Evolutionary conservation across 2,797 vertebrate genomes (phyloP), one percentile per base, ranked within the genome.

Genomic region (Crenuchus spilurus): DNA sequence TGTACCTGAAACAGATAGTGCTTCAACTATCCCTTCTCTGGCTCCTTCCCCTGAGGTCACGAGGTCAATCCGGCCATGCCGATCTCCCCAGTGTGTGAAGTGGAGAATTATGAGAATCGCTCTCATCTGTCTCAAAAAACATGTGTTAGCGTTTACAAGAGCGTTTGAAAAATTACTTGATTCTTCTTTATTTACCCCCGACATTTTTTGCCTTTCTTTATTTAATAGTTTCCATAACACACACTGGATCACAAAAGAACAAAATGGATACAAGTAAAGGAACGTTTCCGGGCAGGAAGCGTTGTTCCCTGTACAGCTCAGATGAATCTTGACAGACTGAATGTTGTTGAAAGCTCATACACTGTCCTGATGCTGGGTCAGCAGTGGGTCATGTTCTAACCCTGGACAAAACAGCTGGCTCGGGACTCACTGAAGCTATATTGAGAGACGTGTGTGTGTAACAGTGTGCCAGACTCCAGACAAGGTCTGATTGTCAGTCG

Each of bases 111-210:
- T 79, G 70, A 70, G 66, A 83, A 87, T 79, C 70, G 24, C 74
- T 90, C 71, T 88, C 84, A 88, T 89, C 80, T 84, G 80, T 82
- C 79, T 87, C 83, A 82, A 81, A 79, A 86, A 81, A 87, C 91
- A 93, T 84, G 61, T 92, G 91, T 85, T 55, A 88, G 77, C 80
- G 73, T 86, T 93, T 90, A 90, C 78, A 81, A 48, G 79, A 84
- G 78, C 76, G 82, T 71, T 84, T 87, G 83, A 88, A 87, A 88
- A 89, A 87, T 86, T 70, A 84, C 82, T 82, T 75, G 41, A 37
- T 70, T 79, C 80, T 79, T 85, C 58, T 87, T 85, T 79, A 82
- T 88, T 87, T 86, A 85, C 90, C 88, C 79, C 87, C 65, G 71
- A 72, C 72, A 81, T 87, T 86, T 82, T 64, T 74, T 52, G 61